These are phyloP conservation scores for Acinonyx jubatus DNA, from an alignment of 2,113 vertebrate species.

Conservation along the genomic window DNA sequence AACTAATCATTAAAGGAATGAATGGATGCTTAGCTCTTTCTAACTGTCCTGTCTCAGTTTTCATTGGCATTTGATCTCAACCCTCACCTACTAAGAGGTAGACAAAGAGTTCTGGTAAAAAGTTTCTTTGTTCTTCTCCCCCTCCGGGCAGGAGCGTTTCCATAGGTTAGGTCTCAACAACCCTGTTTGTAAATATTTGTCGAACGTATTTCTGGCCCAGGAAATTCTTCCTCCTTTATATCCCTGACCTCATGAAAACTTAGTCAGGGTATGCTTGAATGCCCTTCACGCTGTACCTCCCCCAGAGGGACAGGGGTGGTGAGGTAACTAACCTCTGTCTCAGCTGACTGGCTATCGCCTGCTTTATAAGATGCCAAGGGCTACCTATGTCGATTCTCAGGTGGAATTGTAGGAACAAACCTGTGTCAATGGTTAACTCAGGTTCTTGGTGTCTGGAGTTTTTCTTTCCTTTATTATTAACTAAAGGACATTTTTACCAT, in stretches of 20 bases:
- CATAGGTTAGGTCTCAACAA: neutral
- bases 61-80: neutral
- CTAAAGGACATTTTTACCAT: constrained; percentile 70
- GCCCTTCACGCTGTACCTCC: constrained; percentile 61
- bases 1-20: neutral
- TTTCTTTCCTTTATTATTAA: constrained; percentile 82
- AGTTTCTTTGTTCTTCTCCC: neutral
- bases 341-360: constrained; percentile 18
- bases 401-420: constrained; percentile 70
- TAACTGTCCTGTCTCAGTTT: neutral
- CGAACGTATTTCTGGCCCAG: constrained; percentile 52
- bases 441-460: constrained; percentile 66
- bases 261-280: constrained; percentile 30
- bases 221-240: constrained; percentile 71
- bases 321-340: neutral
- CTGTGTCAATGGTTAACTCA: constrained; percentile 89
- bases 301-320: neutral
- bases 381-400: constrained; percentile 72
- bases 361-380: constrained; percentile 72
- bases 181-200: constrained; percentile 76
- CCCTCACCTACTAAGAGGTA: neutral
- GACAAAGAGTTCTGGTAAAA: constrained; percentile 50
- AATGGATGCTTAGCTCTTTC: neutral
- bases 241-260: neutral
- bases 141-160: neutral